A percentile compares a stretch with the other conserved stretches of the same genome.
Evolutionary conservation across 1,140 invertebrate genomes (phyloP).

Genomic region (Drosophila lacteicornis): DNA sequence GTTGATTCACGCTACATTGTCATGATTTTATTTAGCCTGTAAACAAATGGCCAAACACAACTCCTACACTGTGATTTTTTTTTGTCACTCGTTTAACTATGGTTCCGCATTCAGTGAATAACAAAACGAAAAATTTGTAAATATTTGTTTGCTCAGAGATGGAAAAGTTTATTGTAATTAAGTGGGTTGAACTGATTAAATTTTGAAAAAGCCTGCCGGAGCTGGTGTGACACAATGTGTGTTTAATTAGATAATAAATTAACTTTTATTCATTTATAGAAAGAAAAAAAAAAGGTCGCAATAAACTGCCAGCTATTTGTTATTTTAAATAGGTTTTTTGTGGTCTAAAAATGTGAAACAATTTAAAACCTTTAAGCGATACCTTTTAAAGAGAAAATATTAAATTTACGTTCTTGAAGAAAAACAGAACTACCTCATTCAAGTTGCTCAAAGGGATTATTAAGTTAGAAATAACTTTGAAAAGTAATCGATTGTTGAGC

Average conservation of each 20-base stretch:
- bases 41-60: conserved; percentile 60
- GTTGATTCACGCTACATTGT: conserved; percentile 63
- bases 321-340: conserved; percentile 5
- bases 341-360: neutral
- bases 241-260: conserved; percentile 52
- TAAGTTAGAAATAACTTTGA: conserved; percentile 11
- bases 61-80: conserved; percentile 58
- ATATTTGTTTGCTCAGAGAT: conserved; percentile 39
- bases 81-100: conserved; percentile 5
- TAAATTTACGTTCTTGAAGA: neutral
- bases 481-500: conserved; percentile 18
- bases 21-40: conserved; percentile 71
- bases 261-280: conserved; percentile 11
- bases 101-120: conserved; percentile 27
- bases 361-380: neutral
- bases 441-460: conserved; percentile 1
- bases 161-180: conserved; percentile 54
- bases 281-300: neutral
- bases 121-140: conserved; percentile 37
- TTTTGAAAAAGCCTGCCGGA: conserved; percentile 14
- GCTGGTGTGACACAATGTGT: neutral
- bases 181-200: conserved; percentile 65
- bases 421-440: neutral
- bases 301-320: conserved; percentile 13
- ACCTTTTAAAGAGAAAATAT: neutral